Evolutionary conservation across 2,888 invertebrate genomes (phyloP).

Genomic region (Hetaerina titia): DNA sequence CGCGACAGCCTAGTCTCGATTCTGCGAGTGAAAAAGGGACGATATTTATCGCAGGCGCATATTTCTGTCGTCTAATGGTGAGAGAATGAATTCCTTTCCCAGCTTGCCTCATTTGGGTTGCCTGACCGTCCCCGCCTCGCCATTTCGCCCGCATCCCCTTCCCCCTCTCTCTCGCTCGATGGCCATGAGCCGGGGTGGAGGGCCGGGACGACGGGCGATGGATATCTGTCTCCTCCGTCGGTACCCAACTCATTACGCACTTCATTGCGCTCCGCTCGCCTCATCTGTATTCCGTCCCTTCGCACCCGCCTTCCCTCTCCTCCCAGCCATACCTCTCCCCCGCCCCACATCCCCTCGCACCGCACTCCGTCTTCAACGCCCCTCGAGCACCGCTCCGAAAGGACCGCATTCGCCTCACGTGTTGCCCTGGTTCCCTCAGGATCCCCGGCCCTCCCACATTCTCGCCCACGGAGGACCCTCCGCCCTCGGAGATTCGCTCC

Average conservation of each 20-base stretch:
- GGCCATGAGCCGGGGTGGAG: not conserved
- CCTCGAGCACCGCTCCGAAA: not conserved
- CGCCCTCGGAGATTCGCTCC: not conserved
- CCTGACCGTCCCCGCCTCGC: not conserved
- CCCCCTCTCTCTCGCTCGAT: not conserved
- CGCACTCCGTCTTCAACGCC: not conserved
- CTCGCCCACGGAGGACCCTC: not conserved
- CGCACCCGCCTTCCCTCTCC: not conserved
- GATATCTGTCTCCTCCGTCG: slow-evolving; percentile 42
- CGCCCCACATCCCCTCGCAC: not conserved
- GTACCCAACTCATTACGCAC: slow-evolving; percentile 55
- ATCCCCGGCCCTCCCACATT: not conserved
- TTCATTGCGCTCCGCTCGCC: slow-evolving; percentile 49
- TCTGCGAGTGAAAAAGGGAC: not conserved
- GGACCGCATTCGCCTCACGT: not conserved
- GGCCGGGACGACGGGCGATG: not conserved
- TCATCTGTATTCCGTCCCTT: slow-evolving; percentile 48
- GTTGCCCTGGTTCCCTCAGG: not conserved
- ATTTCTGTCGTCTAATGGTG: slow-evolving; percentile 31
- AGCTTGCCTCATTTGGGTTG: not conserved
- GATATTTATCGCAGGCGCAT: slow-evolving; percentile 4
- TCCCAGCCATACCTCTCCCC: not conserved
- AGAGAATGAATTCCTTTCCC: slow-evolving; percentile 25
- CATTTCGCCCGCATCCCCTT: no score
- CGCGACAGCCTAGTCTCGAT: not conserved